Base-by-base conservation (phyloP, 2,113 vertebrate genomes). In the Scartelaos histophorus region DNA sequence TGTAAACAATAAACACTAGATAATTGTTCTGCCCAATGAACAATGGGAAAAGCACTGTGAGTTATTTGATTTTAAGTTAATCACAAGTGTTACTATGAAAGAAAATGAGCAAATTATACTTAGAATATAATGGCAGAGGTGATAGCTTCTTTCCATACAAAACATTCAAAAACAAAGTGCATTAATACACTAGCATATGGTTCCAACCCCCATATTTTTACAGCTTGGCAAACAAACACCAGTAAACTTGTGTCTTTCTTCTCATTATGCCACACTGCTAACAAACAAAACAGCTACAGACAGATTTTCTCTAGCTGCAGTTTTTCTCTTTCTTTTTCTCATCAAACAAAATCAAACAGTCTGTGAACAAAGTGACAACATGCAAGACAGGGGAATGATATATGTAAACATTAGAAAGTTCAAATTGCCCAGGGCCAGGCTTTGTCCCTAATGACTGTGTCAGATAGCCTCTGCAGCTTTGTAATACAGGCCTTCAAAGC, bases 361-460 rank as follows among this genome's bases (percentile, higher is more conserved):
- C 15, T 64, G 34, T 38, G 61, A 64, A 64, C 34, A 64, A 64
- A 64, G 61, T 16, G 4, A 21, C 29, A 21, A 43, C 34, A 43
- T 64, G 17, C 11, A 34, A 64, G 34, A n/a, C 61, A 21, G 15
- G 19, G 29, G 10, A n/a, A 64, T 64, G 61, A 64, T 64, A 43
- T 43, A 64, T 64, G 61, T 64, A 38, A 64, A 43, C 61, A 64
- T 19, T 64, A 35, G 61, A 64, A 62, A 19, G 34, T 43, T 34
- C 61, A 64, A 64, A 43, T 64, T 64, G 43, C 34, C 34, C 61
- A 38, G 17, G 19, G 35, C 61, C 61, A 43, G 61, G 34, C 61
- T 64, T 64, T 64, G 61, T 64, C 35, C 61, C 34, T 64, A 64
- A 64, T 43, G 61, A 64, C 17, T 43, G 61, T 64, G 34, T 19